These are phyloP conservation scores for Hydropsyche betteni DNA, from an alignment of 2,888 invertebrate genomes.

Conservation along the genomic window DNA sequence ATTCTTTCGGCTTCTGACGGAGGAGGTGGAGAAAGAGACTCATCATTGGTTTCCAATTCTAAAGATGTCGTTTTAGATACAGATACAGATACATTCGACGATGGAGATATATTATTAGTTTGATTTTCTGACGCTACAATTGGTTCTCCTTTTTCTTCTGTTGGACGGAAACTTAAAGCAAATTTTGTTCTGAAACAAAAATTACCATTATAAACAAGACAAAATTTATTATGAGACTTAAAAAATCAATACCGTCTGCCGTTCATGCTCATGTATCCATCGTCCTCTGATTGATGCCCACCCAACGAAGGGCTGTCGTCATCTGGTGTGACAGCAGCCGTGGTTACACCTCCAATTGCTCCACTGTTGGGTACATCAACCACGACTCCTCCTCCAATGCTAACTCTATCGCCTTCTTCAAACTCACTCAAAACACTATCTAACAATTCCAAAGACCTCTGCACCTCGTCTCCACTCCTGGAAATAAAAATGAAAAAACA, in stretches of 20 bases:
- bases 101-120: constrained; percentile 38
- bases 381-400: constrained; percentile 63
- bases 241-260: constrained; percentile 70
- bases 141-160: constrained; percentile 58
- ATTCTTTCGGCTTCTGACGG: constrained; percentile 81
- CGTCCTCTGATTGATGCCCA: constrained; percentile 88
- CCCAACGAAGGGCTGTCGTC: constrained; percentile 81
- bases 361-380: constrained; percentile 54
- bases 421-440: constrained; percentile 91
- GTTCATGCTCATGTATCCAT: constrained; percentile 94
- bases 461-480: constrained; percentile 87
- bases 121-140: constrained; percentile 52
- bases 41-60: constrained; percentile 47
- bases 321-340: constrained; percentile 62
- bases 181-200: constrained; percentile 71
- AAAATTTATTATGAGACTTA: not conserved
- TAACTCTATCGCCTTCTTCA: constrained; percentile 76
- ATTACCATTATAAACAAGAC: not conserved
- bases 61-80: constrained; percentile 46
- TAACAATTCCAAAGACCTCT: constrained; percentile 86
- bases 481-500: constrained; percentile 58
- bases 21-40: constrained; percentile 73
- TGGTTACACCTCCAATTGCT: constrained; percentile 60
- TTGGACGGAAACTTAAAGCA: constrained; percentile 75
- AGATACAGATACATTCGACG: constrained; percentile 44